Base-by-base conservation (phyloP, 2,888 invertebrate species). In the Leptopterna dolabrata region DNA sequence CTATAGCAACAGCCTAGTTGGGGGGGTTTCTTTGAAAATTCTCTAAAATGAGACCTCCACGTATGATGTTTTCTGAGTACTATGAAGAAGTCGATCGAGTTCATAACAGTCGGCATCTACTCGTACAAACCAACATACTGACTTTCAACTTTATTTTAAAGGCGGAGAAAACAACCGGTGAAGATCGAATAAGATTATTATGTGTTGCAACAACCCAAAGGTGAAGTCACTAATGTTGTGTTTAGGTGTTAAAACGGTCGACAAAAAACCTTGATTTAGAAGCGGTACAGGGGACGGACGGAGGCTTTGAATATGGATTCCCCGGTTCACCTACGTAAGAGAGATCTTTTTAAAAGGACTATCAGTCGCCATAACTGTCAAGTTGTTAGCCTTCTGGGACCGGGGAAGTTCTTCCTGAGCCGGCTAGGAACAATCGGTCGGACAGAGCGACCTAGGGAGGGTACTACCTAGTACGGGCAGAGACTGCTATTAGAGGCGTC, bases 261-360 rank as follows among this genome's bases (percentile, higher is more conserved):
- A 11, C 63, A 24, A 63, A 63, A 63, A 63, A 24, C 63, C 63
- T 63, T 63, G 63, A 24, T 63, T 63, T 63, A 19, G 24, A 63
- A 63, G 63, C 24, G 63, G 63, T 24, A 24, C 63, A 24, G 63
- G 63, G 24, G 24, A 63, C n/a, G 9, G 63, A 63, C 51, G 51
- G n/a, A 63, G 63, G 63, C 63, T 24, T 63, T 63, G 63, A 63
- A 63, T 63, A 63, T 63, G 63, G 63, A 78, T 43, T 78, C 78
- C n/a, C 78, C 78, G 78, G 78, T 78, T 78, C 45, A 45, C 78
- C 78, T 78, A 78, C 78, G 43, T 78, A 43, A 78, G 78, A 43
- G 76, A 36, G 19, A 41, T 43, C 43, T 43, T 43, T 78, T 78
- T 78, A 41, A 45, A 78, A 41, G 78, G 63, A 19, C 78, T 78